Base-by-base conservation (phyloP, 1,140 invertebrate species). In the Polyergus mexicanus region DNA sequence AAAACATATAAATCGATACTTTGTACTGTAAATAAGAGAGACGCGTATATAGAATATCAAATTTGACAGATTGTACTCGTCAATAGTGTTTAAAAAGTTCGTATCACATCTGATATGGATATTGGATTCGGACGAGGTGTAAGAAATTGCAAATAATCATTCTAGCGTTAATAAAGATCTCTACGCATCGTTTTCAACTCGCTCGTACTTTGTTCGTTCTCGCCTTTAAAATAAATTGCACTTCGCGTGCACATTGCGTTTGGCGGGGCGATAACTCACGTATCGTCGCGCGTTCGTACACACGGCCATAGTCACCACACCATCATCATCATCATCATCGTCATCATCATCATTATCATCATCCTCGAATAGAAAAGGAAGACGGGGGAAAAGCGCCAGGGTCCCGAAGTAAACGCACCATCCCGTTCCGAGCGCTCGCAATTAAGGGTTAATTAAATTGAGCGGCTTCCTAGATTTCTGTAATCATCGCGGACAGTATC, bases 401-500 rank as follows among this genome's bases (percentile, higher is more conserved):
- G 69, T 76, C 66, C 41, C 81, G 77, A 44, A 60, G 68, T 80
- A 86, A 88, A 84, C 84, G 87, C 86, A 71, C 56, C 74, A 54
- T 87, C 66, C 63, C 38, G 78, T 76, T 41, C 80, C 84, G 84
- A 74, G 44, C 88, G 81, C 32, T 88, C 85, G 90, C 89, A 93
- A 93, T 93, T 92, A 92, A 93, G 92, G 92, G 91, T 93, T 94
- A 92, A 93, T 94, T 94, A 93, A 94, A 94, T 94, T 92, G 92
- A 93, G 92, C 93, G 92, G 91, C 93, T 93, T 94, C 93, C 93
- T 93, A 94, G 93, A 94, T 94, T 94, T 94, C 92, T 93, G 93
- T 93, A 94, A 94, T 94, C 93, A 94, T 94, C 93, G 93, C 92
- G 94, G 93, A 94, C 92, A 94, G 92, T 94, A 94, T 94, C 93